Base-by-base conservation (phyloP, 2,797 vertebrate species). In the Triplophysa yarkandensis region DNA sequence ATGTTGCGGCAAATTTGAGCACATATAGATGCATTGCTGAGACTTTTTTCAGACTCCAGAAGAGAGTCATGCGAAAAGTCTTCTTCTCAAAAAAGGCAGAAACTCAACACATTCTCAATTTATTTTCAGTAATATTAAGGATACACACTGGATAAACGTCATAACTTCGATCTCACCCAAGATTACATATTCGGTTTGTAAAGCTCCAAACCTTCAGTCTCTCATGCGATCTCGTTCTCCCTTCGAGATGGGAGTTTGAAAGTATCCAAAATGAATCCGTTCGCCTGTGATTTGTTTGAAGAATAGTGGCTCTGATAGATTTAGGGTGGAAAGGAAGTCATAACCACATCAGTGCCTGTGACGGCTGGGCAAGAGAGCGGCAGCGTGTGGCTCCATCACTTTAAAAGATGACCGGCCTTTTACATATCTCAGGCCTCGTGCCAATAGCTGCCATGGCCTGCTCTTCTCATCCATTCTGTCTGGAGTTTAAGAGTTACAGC, bases 251-350 rank as follows among this genome's bases (percentile, higher is more conserved):
- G 6, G 21, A 10, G 48, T 52, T 52, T 74, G 55, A 66, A 74
- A 77, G 74, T 77, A 77, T 79, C 80, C 62, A 70, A 58, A 67
- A 74, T 67, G 72, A 74, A 74, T 67, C 55, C 27, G 39, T 67
- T 64, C 34, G 28, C 62, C 54, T 39, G 67, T 80, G 77, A 80
- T 80, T 69, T 77, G 30, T 68, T 44, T 71, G 77, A 77, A 61
- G 65, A 73, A 77, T 82, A 74, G 63, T 63, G 69, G 19, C 19
- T 71, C 57, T 76, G 78, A 82, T 77, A 80, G 75, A 82, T 82
- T 82, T 82, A 82, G 73, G 71, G 81, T 75, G 71, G 79, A 62
- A 68, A 80, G 67, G 77, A 77, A 80, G 77, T 82, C 81, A 80
- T 80, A 80, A 80, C 74, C 77, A 73, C 74, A 80, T 77, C 81